Conservation (phyloP, 1,140 invertebrate species). For the Pectinophora gossypiella region DNA sequence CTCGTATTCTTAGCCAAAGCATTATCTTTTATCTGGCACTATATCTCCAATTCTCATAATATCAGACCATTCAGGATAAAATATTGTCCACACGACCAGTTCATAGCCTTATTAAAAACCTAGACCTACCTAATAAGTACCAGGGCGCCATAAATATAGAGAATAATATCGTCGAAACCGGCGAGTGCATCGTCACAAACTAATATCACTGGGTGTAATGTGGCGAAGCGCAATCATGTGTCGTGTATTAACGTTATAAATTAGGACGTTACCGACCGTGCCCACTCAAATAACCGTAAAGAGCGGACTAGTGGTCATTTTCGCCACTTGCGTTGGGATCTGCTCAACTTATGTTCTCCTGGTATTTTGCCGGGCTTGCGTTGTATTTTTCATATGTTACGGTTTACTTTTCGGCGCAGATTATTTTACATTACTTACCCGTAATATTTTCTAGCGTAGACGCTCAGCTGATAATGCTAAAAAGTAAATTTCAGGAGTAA, state of each 20-base stretch:
- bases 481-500: too few relatives aligned
- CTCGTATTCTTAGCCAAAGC: too few relatives aligned
- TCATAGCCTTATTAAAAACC: not conserved
- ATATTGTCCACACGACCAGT: not conserved
- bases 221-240: constrained; percentile 37
- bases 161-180: not conserved
- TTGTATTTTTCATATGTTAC: too few relatives aligned
- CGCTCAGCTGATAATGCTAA: too few relatives aligned
- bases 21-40: too few relatives aligned
- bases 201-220: constrained; percentile 5
- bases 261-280: constrained; percentile 60
- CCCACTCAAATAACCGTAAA: constrained; percentile 69
- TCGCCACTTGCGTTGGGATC: constrained; percentile 39
- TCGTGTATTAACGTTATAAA: constrained; percentile 68
- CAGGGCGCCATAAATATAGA: not conserved
- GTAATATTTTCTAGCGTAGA: too few relatives aligned
- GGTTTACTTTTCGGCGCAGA: too few relatives aligned
- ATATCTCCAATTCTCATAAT: too few relatives aligned
- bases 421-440: too few relatives aligned
- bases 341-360: constrained; percentile 35
- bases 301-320: constrained; percentile 47
- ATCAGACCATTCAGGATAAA: too few relatives aligned
- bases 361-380: too few relatives aligned
- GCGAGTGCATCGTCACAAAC: not conserved
- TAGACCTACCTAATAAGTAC: not conserved